phyloP scores from a whole-genome alignment of 1,140 invertebrate genomes.

The Calephelis nemesis region DNA sequence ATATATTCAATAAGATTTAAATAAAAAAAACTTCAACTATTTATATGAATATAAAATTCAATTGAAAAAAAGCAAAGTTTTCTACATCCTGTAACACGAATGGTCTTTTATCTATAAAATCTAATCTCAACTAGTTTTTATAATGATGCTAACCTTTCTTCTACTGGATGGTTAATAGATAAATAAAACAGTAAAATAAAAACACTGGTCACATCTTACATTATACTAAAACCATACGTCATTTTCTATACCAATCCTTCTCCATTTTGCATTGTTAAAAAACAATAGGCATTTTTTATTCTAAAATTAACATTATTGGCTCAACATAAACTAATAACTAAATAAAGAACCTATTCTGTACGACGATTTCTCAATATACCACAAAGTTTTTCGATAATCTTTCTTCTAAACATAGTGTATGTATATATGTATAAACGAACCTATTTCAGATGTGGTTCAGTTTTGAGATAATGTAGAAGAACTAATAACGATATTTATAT shows the following conservation, averaged over 20 bases:
- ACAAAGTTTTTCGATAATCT: too few relatives aligned
- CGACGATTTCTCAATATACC: too few relatives aligned
- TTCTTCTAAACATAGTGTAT: too few relatives aligned
- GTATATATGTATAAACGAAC: too few relatives aligned
- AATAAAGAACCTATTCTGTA: too few relatives aligned
- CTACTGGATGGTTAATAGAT: background rate
- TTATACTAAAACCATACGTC: background rate
- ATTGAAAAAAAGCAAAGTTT: background rate
- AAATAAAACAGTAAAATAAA: conserved; percentile 3
- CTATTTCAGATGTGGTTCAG: too few relatives aligned
- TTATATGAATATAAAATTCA: too few relatives aligned
- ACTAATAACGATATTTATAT: too few relatives aligned
- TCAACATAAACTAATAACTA: conserved; percentile 2
- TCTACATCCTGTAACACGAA: background rate
- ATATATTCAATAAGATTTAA: too few relatives aligned
- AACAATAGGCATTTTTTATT: conserved; percentile 6
- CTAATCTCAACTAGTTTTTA: conserved; percentile 13
- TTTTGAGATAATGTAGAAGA: too few relatives aligned
- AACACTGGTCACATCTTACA: conserved; percentile 2
- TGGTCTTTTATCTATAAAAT: conserved; percentile 16
- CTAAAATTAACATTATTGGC: conserved; percentile 14
- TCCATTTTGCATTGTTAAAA: conserved; percentile 8
- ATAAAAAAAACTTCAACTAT: too few relatives aligned
- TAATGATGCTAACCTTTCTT: conserved; percentile 13
- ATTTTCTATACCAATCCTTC: background rate